Evolutionary conservation across 2,113 vertebrate species (phyloP), one percentile per base, ranked within the genome.

Genomic region (Miniopterus natalensis): DNA sequence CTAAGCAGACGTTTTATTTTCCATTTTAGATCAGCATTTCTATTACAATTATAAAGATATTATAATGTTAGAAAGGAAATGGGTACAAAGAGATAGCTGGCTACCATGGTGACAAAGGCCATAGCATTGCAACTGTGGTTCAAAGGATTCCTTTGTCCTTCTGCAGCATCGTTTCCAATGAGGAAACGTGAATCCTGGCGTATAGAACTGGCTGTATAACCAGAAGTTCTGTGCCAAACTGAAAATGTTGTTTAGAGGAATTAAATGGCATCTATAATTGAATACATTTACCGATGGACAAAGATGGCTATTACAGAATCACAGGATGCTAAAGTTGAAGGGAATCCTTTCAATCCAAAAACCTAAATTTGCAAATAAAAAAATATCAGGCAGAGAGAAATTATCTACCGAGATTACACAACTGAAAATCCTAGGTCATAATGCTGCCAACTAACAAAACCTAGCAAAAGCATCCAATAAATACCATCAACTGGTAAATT

Each of bases 301-400:
- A 95, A 90, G 29, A 47, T n/a, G 18, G 20, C 71, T 95, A n/a
- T 40, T 45, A 31, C 5, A 83, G 42, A 92, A 59, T 90, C 15
- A 74, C 21, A 95, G 49, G 75, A 94, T 49, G 80, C 18, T 63
- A 70, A n/a, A 59, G 6, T 23, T 79, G 36, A 51, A 93, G 36
- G 31, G 25, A 78, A 75, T 40, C 23, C 4, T 78, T 85, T 81
- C 51, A 61, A 73, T 47, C 12, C 12, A n/a, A 66, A 86, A 63
- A 18, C n/a, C 27, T 65, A 81, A 91, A 92, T 80, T 90, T 86
- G 75, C n/a, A 80, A 90, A 92, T 84, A 92, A 84, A 79, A 21
- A 87, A 1, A 49, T 68, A 85, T 84, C 4, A 94, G 63, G 40
- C 40, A 79, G 77, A 83, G 51, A 61, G 20, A 89, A 57, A 75